phyloP scores from a whole-genome alignment of 1,140 invertebrate genomes.

The Drosophila oshimai region DNA sequence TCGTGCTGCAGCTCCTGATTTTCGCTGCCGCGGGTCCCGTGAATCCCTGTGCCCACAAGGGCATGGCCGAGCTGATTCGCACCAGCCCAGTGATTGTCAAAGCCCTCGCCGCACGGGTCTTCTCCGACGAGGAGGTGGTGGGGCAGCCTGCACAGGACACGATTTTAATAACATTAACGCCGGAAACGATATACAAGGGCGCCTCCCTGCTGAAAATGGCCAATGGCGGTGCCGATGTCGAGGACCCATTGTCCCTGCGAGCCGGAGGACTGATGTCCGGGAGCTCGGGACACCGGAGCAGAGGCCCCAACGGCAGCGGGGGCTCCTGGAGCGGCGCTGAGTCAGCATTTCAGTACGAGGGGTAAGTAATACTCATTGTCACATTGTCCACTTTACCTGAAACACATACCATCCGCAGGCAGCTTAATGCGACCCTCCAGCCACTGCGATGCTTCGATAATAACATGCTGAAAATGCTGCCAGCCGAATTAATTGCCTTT shows the following conservation, averaged over 20 bases:
- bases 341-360: conserved; percentile 74
- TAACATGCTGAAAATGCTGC: conserved; percentile 80
- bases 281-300: background rate
- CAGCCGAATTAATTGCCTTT: conserved; percentile 82
- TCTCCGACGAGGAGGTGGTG: conserved; percentile 46
- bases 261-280: conserved; percentile 10
- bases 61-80: conserved; percentile 75
- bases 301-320: conserved; percentile 8
- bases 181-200: conserved; percentile 82
- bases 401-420: conserved; percentile 36
- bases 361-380: conserved; percentile 46
- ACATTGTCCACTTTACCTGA: background rate
- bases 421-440: conserved; percentile 78
- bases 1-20: conserved; percentile 24
- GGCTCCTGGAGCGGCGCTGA: conserved; percentile 49
- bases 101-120: conserved; percentile 72
- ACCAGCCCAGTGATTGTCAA: conserved; percentile 80
- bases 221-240: conserved; percentile 27
- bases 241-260: background rate
- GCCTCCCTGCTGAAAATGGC: conserved; percentile 75
- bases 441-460: conserved; percentile 75
- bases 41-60: conserved; percentile 73
- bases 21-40: conserved; percentile 12
- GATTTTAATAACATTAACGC: conserved; percentile 82
- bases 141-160: conserved; percentile 12